These are phyloP conservation scores for Otocyon megalotis DNA, from an alignment of 2,113 vertebrate genomes.

Conservation along the genomic window DNA sequence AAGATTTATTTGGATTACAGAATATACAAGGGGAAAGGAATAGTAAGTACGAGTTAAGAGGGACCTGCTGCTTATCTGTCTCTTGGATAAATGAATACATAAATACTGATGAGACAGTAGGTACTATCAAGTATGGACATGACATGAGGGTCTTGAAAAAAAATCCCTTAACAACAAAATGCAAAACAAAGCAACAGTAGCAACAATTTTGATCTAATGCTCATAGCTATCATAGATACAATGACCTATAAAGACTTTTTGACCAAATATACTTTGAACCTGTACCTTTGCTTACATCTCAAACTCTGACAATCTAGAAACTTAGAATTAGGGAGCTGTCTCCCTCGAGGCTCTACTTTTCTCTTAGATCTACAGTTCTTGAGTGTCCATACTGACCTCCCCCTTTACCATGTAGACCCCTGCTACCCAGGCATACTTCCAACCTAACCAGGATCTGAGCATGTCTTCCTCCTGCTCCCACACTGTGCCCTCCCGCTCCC, in stretches of 20 bases:
- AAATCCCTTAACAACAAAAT: neutral
- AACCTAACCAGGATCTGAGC: neutral
- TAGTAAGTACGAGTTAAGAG: neutral
- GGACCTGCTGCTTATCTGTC: neutral
- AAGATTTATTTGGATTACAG: neutral
- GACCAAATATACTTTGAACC: neutral
- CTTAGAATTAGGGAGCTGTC: neutral
- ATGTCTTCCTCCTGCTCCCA: neutral
- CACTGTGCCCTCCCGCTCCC: no score
- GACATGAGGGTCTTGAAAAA: neutral
- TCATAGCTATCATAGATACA: neutral
- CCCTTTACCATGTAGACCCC: neutral
- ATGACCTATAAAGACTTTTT: neutral
- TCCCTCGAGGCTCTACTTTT: neutral
- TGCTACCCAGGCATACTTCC: neutral
- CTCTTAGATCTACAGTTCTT: neutral
- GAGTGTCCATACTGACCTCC: neutral
- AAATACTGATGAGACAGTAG: neutral
- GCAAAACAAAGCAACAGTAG: neutral
- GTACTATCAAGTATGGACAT: no score
- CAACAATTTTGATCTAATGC: neutral
- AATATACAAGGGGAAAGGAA: neutral
- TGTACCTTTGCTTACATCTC: neutral
- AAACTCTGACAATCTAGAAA: neutral
- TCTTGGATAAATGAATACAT: neutral